These are phyloP conservation scores for Danio kyathit DNA, from an alignment of 2,797 vertebrate genomes.

Conservation along the genomic window DNA sequence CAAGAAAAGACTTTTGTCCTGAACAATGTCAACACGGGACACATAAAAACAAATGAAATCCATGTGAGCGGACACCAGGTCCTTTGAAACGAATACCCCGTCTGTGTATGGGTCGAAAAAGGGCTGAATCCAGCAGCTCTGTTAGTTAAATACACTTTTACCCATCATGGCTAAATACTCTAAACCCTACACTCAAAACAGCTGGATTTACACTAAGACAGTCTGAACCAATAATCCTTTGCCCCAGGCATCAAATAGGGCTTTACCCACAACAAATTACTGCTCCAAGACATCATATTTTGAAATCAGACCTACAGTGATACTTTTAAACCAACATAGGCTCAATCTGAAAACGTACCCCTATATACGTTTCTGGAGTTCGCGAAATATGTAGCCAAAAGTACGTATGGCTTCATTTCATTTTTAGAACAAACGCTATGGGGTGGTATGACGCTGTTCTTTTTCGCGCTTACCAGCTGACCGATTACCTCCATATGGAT, in stretches of 20 bases:
- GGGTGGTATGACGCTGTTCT: too few relatives aligned
- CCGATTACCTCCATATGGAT: too few relatives aligned
- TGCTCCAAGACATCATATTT: neutral
- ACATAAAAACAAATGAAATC: slow-evolving; percentile 22
- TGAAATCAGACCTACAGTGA: slow-evolving; percentile 8
- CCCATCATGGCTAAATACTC: slow-evolving; percentile 14
- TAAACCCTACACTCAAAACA: slow-evolving; percentile 28
- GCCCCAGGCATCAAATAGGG: slow-evolving; percentile 14
- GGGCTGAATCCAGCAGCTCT: slow-evolving; percentile 41
- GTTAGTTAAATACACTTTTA: slow-evolving; percentile 50
- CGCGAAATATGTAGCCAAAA: too few relatives aligned
- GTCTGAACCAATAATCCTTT: slow-evolving; percentile 35
- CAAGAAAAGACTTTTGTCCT: slow-evolving; percentile 23
- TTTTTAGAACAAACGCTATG: too few relatives aligned
- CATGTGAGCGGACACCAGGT: slow-evolving; percentile 19
- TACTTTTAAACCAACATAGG: neutral
- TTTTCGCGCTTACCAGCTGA: too few relatives aligned
- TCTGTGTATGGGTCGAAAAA: slow-evolving; percentile 30
- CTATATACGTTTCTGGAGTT: too few relatives aligned
- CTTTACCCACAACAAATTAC: slow-evolving; percentile 38
- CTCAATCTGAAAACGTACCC: too few relatives aligned
- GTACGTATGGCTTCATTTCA: too few relatives aligned
- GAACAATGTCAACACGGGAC: slow-evolving; percentile 26
- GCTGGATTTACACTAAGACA: slow-evolving; percentile 33
- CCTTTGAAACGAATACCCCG: slow-evolving; percentile 47